phyloP scores from a whole-genome alignment of 2,797 vertebrate genomes.

The Salmo trutta region DNA sequence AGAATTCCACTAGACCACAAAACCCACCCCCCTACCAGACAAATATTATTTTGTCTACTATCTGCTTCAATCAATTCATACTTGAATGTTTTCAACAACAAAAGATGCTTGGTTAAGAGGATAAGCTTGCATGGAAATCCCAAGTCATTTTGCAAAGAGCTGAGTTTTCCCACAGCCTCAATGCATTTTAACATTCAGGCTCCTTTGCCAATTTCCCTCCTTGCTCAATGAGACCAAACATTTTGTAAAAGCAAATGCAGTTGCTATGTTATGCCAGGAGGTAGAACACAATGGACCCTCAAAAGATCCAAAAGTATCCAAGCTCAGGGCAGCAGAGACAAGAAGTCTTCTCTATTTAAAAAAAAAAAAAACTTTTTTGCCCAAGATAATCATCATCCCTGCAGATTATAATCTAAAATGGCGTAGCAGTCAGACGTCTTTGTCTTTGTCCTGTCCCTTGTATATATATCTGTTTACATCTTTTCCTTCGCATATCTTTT shows the following conservation, averaged over 20 bases:
- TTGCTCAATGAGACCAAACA: slow-evolving; percentile 42
- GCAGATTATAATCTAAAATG: too few relatives aligned
- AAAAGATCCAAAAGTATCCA: slow-evolving; percentile 18
- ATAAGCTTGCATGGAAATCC: not conserved
- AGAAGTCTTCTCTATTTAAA: too few relatives aligned
- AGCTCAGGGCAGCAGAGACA: not conserved
- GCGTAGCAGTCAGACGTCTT: too few relatives aligned
- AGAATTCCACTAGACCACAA: not conserved
- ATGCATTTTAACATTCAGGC: slow-evolving; percentile 12
- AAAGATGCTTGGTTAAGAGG: not conserved
- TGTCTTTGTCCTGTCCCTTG: too few relatives aligned
- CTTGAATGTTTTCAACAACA: not conserved
- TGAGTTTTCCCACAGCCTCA: slow-evolving; percentile 3
- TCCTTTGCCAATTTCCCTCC: slow-evolving; percentile 31
- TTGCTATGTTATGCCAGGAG: slow-evolving; percentile 50
- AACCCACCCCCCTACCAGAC: not conserved
- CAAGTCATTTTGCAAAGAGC: not conserved
- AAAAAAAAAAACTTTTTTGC: too few relatives aligned
- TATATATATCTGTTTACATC: too few relatives aligned
- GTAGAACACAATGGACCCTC: slow-evolving; percentile 27
- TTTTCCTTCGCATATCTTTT: too few relatives aligned
- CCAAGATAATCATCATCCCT: too few relatives aligned
- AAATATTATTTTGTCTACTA: not conserved
- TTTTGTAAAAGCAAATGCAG: slow-evolving; percentile 27
- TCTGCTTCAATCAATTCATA: not conserved